These are phyloP conservation scores for Archips crataeganus DNA, from an alignment of 2,888 invertebrate genomes.

Conservation along the genomic window DNA sequence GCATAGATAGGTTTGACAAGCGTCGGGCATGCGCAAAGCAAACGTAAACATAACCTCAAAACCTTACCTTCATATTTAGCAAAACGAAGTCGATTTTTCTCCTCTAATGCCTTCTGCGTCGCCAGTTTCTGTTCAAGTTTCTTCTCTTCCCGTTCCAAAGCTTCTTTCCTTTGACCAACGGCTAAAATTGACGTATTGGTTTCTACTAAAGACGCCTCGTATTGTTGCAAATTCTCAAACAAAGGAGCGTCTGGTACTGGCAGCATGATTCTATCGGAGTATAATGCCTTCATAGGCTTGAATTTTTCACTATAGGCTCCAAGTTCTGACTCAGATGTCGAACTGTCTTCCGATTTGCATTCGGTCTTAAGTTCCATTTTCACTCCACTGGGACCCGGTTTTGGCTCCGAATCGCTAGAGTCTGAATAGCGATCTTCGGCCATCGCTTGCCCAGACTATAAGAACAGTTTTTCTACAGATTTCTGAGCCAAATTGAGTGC, in stretches of 20 bases:
- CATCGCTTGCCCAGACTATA: constrained; percentile 6
- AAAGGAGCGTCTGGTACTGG: constrained; percentile 86
- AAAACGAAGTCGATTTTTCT: constrained; percentile 74
- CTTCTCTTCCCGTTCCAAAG: constrained; percentile 66
- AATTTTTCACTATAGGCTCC: constrained; percentile 82
- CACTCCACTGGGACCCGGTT: constrained; percentile 30
- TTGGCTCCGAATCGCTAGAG: constrained; percentile 24
- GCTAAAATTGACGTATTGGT: constrained; percentile 54
- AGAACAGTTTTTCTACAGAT: constrained; percentile 16
- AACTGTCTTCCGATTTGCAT: constrained; percentile 60
- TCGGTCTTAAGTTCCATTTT: not conserved
- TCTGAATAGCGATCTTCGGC: not conserved
- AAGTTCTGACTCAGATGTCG: constrained; percentile 76
- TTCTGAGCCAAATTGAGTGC: not conserved
- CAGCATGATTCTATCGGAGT: constrained; percentile 82
- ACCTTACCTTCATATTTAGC: constrained; percentile 71
- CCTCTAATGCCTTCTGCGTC: constrained; percentile 59
- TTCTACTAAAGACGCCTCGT: constrained; percentile 63
- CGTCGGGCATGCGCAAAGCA: not conserved
- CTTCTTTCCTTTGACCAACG: constrained; percentile 62
- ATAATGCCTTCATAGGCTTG: constrained; percentile 90
- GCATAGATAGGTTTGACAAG: not conserved
- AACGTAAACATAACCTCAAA: constrained; percentile 71
- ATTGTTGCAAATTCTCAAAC: constrained; percentile 90
- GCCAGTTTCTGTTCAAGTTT: constrained; percentile 61